These are phyloP conservation scores for Notodonta ziczac DNA, from an alignment of 2,888 invertebrate genomes.

Conservation along the genomic window DNA sequence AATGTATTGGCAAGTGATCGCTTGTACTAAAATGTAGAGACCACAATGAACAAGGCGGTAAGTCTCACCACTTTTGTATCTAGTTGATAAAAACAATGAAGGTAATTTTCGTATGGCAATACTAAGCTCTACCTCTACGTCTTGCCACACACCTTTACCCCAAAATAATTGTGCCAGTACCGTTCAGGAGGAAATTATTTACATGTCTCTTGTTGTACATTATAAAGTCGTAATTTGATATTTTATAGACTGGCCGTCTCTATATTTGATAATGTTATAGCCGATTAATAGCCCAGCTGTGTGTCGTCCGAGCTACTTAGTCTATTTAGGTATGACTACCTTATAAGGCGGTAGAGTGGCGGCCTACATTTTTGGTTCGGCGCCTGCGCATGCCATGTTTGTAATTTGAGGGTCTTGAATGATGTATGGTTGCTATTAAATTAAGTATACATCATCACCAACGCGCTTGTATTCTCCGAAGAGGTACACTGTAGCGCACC, in stretches of 20 bases:
- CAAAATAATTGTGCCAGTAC: too few species aligned
- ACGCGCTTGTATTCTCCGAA: not conserved
- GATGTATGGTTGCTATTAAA: not conserved
- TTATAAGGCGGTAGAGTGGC: conserved; percentile 6
- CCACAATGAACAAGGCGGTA: too few species aligned
- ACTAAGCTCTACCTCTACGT: too few species aligned
- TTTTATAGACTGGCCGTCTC: not conserved
- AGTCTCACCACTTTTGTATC: too few species aligned
- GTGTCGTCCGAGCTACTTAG: conserved; percentile 15
- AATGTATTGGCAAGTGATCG: too few species aligned
- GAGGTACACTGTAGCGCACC: not conserved
- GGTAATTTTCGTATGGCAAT: too few species aligned
- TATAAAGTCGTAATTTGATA: too few species aligned
- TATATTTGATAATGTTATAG: not conserved
- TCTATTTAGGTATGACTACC: conserved; percentile 18
- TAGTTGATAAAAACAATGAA: too few species aligned
- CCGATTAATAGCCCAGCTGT: not conserved
- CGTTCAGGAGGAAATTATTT: not conserved
- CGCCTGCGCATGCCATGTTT: conserved; percentile 8
- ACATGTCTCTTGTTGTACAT: too few species aligned
- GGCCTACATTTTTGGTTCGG: not conserved
- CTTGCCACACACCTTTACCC: too few species aligned
- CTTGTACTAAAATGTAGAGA: too few species aligned
- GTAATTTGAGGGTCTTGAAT: not conserved
- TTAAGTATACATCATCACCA: not conserved